Evolutionary conservation across 2,888 invertebrate genomes (phyloP), one percentile per base, ranked within the genome.

Genomic region (Chalcis sispes): DNA sequence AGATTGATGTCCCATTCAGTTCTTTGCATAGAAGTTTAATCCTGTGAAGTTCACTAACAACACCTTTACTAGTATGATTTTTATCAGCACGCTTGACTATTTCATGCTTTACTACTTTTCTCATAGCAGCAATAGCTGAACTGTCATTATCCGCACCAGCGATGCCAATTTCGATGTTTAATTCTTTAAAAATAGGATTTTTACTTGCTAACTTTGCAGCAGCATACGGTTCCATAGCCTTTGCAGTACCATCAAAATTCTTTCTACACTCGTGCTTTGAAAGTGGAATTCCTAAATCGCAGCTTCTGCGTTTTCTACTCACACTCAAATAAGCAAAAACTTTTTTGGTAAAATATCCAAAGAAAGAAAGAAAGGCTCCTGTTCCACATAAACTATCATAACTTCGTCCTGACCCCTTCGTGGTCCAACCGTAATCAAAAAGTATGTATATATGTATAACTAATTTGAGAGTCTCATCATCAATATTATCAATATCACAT

Each of bases 251-350:
- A 18, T 10, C 23, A 54, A 79, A 81, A 71, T 81, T 82, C 8
- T 70, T 48, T 23, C 82, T 69, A 27, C 82, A 82, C 59, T 81
- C 78, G 73, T 83, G 80, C n/a, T n/a, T n/a, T n/a, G n/a, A n/a
- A n/a, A n/a, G n/a, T n/a, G n/a, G n/a, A n/a, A n/a, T n/a, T n/a
- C n/a, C n/a, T n/a, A n/a, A n/a, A n/a, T n/a, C n/a, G n/a, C n/a
- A n/a, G n/a, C n/a, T n/a, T n/a, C n/a, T n/a, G n/a, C n/a, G n/a
- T n/a, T n/a, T n/a, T n/a, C n/a, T n/a, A n/a, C n/a, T n/a, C n/a
- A n/a, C n/a, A n/a, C n/a, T n/a, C n/a, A n/a, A n/a, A n/a, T n/a
- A n/a, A n/a, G n/a, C n/a, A n/a, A n/a, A n/a, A n/a, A n/a, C n/a
- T n/a, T n/a, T n/a, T n/a, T n/a, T n/a, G n/a, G n/a, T n/a, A n/a